Evolutionary conservation across 2,888 invertebrate genomes (phyloP).

Genomic region (Conistra vaccinii): DNA sequence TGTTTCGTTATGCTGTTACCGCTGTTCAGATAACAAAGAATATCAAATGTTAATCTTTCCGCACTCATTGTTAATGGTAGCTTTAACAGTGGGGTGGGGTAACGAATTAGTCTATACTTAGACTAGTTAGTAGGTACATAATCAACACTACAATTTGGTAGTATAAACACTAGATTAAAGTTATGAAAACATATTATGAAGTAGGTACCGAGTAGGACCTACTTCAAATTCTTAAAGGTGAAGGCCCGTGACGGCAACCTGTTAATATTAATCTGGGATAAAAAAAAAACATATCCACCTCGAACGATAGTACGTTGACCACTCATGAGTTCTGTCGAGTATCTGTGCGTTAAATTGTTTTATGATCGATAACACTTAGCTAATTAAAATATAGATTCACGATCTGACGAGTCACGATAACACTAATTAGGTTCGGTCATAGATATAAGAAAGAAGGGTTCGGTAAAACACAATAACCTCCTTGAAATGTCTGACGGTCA

Average conservation of each 20-base stretch:
- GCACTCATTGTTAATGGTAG: constrained; percentile 50
- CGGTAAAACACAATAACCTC: constrained; percentile 11
- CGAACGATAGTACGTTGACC: neutral
- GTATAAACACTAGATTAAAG: neutral
- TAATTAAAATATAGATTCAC: constrained; percentile 30
- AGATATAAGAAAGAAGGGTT: no score
- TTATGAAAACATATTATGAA: neutral
- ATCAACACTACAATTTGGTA: neutral
- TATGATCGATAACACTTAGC: constrained; percentile 32
- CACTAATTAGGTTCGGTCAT: neutral
- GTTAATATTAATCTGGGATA: neutral
- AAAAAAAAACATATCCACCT: neutral
- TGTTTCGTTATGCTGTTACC: constrained; percentile 51
- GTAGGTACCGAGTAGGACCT: neutral
- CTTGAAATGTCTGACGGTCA: constrained; percentile 19
- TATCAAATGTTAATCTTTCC: constrained; percentile 57
- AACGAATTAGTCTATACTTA: constrained; percentile 5
- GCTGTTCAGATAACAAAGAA: constrained; percentile 34
- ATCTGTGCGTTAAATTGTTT: constrained; percentile 28
- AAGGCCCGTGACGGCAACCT: neutral
- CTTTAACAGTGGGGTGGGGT: constrained; percentile 8
- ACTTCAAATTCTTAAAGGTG: constrained; percentile 1
- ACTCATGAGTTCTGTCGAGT: neutral
- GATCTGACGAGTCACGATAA: constrained; percentile 31
- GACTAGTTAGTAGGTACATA: neutral